These are phyloP conservation scores for Keiferia lycopersicella DNA, from an alignment of 2,888 invertebrate species.

Conservation along the genomic window DNA sequence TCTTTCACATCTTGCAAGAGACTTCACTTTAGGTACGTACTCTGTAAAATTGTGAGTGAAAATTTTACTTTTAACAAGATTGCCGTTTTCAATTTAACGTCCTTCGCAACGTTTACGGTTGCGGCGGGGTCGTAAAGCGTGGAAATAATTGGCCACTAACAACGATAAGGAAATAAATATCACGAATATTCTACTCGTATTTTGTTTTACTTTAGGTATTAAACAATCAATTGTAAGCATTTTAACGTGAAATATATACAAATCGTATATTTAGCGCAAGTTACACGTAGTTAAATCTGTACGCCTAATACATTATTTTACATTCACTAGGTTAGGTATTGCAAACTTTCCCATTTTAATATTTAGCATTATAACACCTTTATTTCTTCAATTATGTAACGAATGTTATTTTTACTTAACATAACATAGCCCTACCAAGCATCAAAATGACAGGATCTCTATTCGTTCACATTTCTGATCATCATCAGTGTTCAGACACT, in stretches of 20 bases:
- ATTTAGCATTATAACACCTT: no score
- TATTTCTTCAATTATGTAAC: no score
- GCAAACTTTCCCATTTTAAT: no score
- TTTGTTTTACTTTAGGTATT: not conserved
- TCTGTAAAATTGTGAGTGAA: not conserved
- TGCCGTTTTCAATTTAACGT: constrained; percentile 23
- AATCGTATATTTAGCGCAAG: no score
- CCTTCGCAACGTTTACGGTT: constrained; percentile 19
- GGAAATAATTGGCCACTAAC: constrained; percentile 28
- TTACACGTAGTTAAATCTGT: no score
- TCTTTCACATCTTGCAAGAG: not conserved
- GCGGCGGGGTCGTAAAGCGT: constrained; percentile 26
- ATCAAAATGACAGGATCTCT: not conserved
- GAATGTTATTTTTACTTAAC: no score
- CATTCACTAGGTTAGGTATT: no score
- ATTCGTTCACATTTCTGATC: not conserved
- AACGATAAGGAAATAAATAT: constrained; percentile 25
- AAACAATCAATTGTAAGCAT: no score
- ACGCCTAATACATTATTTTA: no score
- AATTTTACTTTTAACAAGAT: constrained; percentile 21
- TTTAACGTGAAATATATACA: no score
- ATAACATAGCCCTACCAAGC: not conserved
- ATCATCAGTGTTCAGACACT: not conserved
- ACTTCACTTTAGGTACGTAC: not conserved
- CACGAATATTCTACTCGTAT: not conserved